Evolutionary conservation across 2,888 invertebrate genomes (phyloP).

Genomic region (Ecliptopera silaceata): DNA sequence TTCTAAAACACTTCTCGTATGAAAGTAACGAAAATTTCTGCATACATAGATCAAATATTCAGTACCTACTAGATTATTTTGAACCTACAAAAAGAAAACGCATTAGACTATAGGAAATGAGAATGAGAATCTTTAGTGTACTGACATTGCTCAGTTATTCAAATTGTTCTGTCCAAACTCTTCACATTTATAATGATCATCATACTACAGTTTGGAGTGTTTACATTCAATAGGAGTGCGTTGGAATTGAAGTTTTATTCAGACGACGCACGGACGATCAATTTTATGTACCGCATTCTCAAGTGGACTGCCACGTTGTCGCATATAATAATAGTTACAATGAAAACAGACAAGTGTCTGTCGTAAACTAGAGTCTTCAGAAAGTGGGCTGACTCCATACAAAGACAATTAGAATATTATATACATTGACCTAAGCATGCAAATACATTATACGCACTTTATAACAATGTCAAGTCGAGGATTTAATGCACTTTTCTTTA

Average conservation of each 20-base stretch:
- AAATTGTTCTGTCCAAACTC: conserved; percentile 18
- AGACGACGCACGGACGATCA: conserved; percentile 40
- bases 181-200: conserved; percentile 37
- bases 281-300: conserved; percentile 45
- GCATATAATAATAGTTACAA: conserved; percentile 70
- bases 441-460: conserved; percentile 50
- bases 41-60: conserved; percentile 4
- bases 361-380: conserved; percentile 69
- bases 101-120: no score
- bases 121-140: not conserved
- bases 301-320: conserved; percentile 49
- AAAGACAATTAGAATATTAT: conserved; percentile 66
- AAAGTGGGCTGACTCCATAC: conserved; percentile 68
- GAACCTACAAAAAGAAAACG: conserved; percentile 11
- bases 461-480: conserved; percentile 14
- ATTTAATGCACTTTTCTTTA: conserved; percentile 8
- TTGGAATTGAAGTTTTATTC: conserved; percentile 52
- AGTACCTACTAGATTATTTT: not conserved
- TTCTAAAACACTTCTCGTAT: no score
- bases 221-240: conserved; percentile 44
- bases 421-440: conserved; percentile 58
- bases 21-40: no score
- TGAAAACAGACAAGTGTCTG: conserved; percentile 71
- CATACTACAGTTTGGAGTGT: conserved; percentile 40
- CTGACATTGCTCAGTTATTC: conserved; percentile 15